These are phyloP conservation scores for Rhabdomys dilectus DNA, from an alignment of 2,113 vertebrate genomes.

Conservation along the genomic window DNA sequence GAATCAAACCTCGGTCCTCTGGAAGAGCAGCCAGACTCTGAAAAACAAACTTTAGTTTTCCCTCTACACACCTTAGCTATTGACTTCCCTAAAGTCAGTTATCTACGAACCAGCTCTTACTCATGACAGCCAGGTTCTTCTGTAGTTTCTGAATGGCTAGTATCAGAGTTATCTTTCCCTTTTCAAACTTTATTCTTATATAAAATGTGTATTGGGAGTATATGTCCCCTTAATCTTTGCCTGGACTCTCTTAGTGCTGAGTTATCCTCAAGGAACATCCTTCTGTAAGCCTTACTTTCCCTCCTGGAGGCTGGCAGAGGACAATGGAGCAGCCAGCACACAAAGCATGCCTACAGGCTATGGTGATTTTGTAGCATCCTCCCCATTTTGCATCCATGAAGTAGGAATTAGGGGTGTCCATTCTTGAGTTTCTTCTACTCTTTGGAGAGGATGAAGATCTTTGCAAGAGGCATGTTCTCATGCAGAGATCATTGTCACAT, in stretches of 20 bases:
- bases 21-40: background rate
- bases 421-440: background rate
- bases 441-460: background rate
- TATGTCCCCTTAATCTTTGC: background rate
- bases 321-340: background rate
- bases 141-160: background rate
- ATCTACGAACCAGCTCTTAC: slow-evolving; percentile 21
- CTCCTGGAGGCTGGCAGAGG: background rate
- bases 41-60: slow-evolving; percentile 15
- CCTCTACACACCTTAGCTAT: background rate
- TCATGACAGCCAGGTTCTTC: background rate
- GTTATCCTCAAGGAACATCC: background rate
- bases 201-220: background rate
- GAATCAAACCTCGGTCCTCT: background rate
- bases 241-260: background rate
- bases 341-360: no score
- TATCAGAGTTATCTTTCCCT: background rate
- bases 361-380: background rate
- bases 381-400: background rate
- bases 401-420: background rate
- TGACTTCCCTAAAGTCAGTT: slow-evolving; percentile 31
- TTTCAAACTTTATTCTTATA: background rate
- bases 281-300: background rate
- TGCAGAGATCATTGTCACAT: no score
- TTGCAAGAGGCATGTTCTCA: background rate